Evolutionary conservation across 2,888 invertebrate genomes (phyloP), one percentile per base, ranked within the genome.

Genomic region (Dioctria rufipes): DNA sequence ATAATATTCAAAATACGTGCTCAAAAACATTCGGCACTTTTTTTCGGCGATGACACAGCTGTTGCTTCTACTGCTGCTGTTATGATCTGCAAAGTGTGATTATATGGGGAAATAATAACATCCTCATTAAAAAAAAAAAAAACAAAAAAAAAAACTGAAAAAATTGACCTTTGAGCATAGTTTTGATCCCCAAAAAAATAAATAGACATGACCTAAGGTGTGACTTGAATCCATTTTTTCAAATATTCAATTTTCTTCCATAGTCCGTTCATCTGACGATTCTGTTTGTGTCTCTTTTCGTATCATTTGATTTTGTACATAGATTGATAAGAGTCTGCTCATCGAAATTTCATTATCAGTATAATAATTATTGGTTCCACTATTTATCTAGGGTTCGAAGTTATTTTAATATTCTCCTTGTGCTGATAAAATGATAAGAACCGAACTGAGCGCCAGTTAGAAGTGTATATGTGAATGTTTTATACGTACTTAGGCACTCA

Each of bases 381-480:
- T 43, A n/a, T 58, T 73, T 73, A 73, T 73, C 73, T 58, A 73
- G 69, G 60, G 73, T 73, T 51, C 60, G 58, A 73, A 73, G 73
- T 73, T 51, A 73, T 37, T 58, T 66, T 60, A 73, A 60, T 42
- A 73, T 60, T n/a, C 73, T 73, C 73, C 58, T 40, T 25, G 11
- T 25, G 25, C 25, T 25, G 25, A 25, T 25, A 25, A 25, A 25
- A 0, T 73, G 73, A 73, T 73, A 73, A 73, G 73, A 37, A 42
- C 0, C 13, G 49, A 13, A 25, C 25, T 9, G 73, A 73, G 73
- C 73, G 73, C 73, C 60, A 73, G 58, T 58, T n/a, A 40, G 60
- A 69, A 25, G 49, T 39, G 51, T 51, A 39, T 25, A 25, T 25
- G 25, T 25, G 25, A 25, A 25, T 25, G 25, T 25, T 25, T 25